Conservation (phyloP, 2,888 invertebrate species). For the Pyrrhosoma nymphula region DNA sequence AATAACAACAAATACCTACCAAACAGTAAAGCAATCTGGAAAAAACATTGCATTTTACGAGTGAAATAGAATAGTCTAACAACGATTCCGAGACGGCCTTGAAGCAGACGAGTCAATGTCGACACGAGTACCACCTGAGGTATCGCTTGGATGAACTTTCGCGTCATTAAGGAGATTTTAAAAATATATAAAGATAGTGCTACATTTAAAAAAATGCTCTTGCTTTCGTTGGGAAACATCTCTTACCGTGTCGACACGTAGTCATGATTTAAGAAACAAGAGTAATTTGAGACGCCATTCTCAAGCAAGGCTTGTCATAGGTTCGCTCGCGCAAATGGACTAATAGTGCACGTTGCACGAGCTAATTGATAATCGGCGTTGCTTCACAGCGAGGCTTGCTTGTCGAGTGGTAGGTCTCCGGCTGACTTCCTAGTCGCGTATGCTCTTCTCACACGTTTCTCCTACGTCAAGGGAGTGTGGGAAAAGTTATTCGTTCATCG, state of each 20-base stretch:
- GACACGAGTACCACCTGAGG: neutral
- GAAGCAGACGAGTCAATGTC: neutral
- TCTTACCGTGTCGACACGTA: neutral
- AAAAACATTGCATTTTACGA: too few species aligned
- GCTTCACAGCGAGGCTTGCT: neutral
- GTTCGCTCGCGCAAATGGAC: neutral
- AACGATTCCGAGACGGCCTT: neutral
- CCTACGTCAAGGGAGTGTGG: neutral
- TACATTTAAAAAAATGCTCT: neutral
- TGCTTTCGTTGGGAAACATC: neutral
- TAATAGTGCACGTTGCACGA: neutral
- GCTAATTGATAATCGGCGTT: neutral
- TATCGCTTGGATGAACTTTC: neutral
- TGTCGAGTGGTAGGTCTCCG: too few species aligned
- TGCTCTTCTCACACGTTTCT: slow-evolving; percentile 44
- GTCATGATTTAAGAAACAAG: neutral
- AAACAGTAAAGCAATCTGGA: too few species aligned
- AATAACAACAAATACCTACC: too few species aligned
- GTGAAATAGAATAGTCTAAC: too few species aligned
- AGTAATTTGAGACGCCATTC: neutral
- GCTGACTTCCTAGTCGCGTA: neutral
- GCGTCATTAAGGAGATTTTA: neutral
- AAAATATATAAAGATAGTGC: neutral
- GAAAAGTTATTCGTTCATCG: neutral
- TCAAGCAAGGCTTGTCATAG: neutral